Percentiles rank a stretch among this genome's conserved stretches.
Evolutionary conservation across 2,113 vertebrate species (phyloP).

Genomic region (Paedocypris sp.): DNA sequence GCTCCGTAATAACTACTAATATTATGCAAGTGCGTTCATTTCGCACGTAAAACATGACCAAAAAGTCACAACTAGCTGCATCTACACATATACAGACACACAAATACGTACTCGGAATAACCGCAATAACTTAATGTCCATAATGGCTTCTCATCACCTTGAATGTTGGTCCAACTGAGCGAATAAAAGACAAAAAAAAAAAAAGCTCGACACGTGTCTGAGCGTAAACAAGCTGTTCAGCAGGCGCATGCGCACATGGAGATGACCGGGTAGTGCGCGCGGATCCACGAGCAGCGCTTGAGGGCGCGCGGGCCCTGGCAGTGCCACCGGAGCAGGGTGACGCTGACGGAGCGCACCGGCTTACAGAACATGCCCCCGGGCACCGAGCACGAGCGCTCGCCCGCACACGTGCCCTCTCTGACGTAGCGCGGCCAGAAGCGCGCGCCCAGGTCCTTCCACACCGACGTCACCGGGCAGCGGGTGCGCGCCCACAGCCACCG

Average conservation of each 20-base stretch:
- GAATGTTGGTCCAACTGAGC: no score
- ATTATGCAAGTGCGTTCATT: no score
- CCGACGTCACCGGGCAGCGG: constrained; percentile 77
- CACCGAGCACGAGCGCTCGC: constrained; percentile 79
- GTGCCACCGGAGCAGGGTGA: constrained; percentile 84
- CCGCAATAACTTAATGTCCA: no score
- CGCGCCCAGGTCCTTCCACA: constrained; percentile 82
- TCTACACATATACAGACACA: no score
- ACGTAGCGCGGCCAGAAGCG: constrained; percentile 89
- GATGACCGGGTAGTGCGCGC: constrained; percentile 85
- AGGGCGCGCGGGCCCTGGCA: constrained; percentile 83
- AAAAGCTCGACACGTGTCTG: no score
- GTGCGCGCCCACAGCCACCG: constrained; percentile 85
- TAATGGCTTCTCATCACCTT: no score
- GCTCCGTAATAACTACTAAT: no score
- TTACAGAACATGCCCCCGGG: constrained; percentile 89
- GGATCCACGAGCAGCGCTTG: constrained; percentile 88
- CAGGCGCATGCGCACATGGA: constrained; percentile 90
- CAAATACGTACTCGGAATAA: no score
- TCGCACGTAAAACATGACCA: no score
- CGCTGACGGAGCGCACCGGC: constrained; percentile 77
- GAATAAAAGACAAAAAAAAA: no score
- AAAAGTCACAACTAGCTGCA: no score
- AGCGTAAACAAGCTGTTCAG: no score
- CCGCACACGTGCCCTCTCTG: constrained; percentile 80